These are phyloP conservation scores for Philotrypesis tridentata DNA, from an alignment of 1,140 invertebrate species.

Conservation along the genomic window DNA sequence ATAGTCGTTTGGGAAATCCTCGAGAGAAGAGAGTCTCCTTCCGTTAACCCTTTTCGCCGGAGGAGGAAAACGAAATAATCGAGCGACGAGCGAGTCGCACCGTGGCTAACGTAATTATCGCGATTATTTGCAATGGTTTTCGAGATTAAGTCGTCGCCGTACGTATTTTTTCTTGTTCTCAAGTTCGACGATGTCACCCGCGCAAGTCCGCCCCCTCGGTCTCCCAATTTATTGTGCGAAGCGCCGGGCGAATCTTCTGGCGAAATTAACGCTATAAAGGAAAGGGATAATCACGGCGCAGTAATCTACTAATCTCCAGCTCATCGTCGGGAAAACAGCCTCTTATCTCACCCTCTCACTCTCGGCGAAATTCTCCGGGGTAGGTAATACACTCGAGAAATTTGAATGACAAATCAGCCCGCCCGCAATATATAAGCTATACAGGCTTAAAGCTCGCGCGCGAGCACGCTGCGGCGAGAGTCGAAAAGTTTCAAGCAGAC, in stretches of 20 bases:
- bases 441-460: background rate
- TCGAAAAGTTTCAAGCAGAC: conserved; percentile 17
- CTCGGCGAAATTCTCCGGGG: background rate
- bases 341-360: background rate
- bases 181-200: background rate
- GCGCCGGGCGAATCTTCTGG: background rate
- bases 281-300: background rate
- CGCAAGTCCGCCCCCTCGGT: no score
- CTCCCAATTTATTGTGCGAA: no score
- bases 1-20: background rate
- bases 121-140: background rate
- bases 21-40: background rate
- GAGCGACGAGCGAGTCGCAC: no score
- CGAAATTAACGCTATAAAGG: background rate
- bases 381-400: conserved; percentile 6
- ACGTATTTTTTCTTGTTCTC: background rate
- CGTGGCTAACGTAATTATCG: background rate
- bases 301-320: background rate
- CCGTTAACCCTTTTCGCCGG: background rate
- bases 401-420: conserved; percentile 8
- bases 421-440: background rate
- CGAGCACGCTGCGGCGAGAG: no score
- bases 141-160: no score
- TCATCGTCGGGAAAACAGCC: background rate
- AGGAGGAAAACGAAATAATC: background rate